Base-by-base conservation (phyloP, 2,797 vertebrate species). In the Rhinogobio ventralis region DNA sequence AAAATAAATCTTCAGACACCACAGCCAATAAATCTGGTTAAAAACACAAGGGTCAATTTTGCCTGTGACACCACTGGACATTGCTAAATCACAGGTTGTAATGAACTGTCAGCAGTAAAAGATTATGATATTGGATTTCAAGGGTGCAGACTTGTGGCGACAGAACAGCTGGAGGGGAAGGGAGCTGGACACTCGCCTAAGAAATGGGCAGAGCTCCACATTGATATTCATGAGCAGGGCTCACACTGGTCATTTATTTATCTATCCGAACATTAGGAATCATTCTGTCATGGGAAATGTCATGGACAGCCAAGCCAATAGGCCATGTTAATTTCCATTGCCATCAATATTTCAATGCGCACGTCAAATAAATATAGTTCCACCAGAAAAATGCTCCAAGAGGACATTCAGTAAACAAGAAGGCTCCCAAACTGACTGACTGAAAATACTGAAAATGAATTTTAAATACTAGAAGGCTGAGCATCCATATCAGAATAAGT, bases 61-160 rank as follows among this genome's bases (percentile, higher is more conserved):
- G 85, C 80, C 62, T 72, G 85, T 79, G 82, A 88, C 84, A 85
- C 79, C 11, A 49, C 68, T 76, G 81, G 84, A 86, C 86, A 60
- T 83, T 75, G 76, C 86, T 92, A 93, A 92, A 93, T 88, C 79
- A 88, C 13, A 67, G 66, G 88, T 92, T 90, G 87, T 80, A 93
- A 87, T 5, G 81, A 86, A 72, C 80, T 86, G 82, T 87, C 91
- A 90, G 90, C 89, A 83, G 86, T 87, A 92, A 91, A 2, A 36
- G 86, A 82, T 89, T 69, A 87, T 79, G 84, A 69, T 86, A 84
- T 83, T 89, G 36, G 84, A 86, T 90, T 89, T 85, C 76, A 90
- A 85, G 13, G 71, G 4, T 88, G 75, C 86, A 94, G 91, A 91
- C 30, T 19, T 55, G 89, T 91, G 81, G 69, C 80, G 76, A 89